Evolutionary conservation across 2,113 vertebrate genomes (phyloP), one percentile per base, ranked within the genome.

Genomic region (Amia ocellicauda): DNA sequence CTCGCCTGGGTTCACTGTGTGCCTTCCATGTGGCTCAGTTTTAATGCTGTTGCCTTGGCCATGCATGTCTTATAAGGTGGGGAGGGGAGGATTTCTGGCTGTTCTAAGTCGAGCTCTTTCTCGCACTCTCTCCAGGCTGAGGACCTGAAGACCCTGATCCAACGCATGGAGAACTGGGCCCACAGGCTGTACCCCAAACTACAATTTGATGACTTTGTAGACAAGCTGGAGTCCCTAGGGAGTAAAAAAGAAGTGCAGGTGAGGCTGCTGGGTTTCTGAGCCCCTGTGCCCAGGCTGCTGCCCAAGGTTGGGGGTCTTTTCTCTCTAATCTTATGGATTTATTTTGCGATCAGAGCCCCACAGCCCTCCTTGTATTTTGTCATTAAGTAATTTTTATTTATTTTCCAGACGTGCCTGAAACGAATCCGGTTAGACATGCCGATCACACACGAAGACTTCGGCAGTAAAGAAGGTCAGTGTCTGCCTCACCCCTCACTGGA

Each of bases 131-230:
- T 1, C 4, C 67, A 98, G 97, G 88, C 85, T 7, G 92, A 95
- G 31, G 91, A 98, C 75, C 78, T 99, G 71, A 91, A 85, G 71
- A 86, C 80, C 0, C 84, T 99, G 1, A 89, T 98, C 66, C 87
- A 75, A 56, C 91, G 89, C 22, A 96, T 98, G 95, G 96, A 99
- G 78, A 97, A 99, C 79, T 99, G 97, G 97, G 97, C 95, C 22
- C 96, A 99, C 69, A 83, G 97, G 8, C 72, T 98, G 1, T 98
- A 87, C 75, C 96, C 96, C 14, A 95, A 95, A 67, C 76, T 98
- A 60, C 93, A 91, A 42, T 99, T 99, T 85, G 94, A 96, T 57
- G 94, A 97, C 62, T 96, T 99, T 56, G 85, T 99, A 1, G 89
- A 93, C 58, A 91, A 69, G 75, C 84, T 99, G 2, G 97, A 98